These are phyloP conservation scores for Arvicanthis niloticus DNA, from an alignment of 2,113 vertebrate genomes.

Conservation along the genomic window DNA sequence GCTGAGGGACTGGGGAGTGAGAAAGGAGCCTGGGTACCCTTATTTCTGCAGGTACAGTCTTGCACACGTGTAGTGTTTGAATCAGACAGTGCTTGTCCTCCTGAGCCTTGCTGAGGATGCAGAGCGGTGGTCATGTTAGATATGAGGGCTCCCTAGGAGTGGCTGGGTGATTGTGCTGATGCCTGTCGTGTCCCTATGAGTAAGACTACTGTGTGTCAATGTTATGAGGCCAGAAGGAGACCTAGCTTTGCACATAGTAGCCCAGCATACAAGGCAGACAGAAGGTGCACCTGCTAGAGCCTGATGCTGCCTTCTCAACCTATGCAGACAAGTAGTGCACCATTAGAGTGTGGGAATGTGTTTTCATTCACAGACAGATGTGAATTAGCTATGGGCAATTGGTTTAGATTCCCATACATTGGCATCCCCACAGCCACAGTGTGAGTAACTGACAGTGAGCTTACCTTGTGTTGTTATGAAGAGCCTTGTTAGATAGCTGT, in stretches of 20 bases:
- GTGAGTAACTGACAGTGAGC: neutral
- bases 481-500: neutral
- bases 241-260: neutral
- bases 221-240: too few species aligned
- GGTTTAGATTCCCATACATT: neutral
- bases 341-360: neutral
- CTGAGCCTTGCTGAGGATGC: neutral
- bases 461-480: neutral
- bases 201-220: too few species aligned
- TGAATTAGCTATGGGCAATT: neutral
- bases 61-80: neutral
- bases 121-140: neutral
- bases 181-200: fast-evolving
- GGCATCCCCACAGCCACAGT: too few species aligned
- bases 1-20: neutral
- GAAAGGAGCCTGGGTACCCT: neutral
- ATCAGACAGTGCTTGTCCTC: neutral
- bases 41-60: neutral
- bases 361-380: neutral
- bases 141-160: neutral
- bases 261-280: too few species aligned
- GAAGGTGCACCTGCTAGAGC: neutral
- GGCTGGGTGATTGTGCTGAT: neutral
- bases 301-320: neutral
- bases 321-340: fast-evolving